Percentiles rank a stretch among this genome's conserved stretches.
Conservation (phyloP, 2,797 vertebrate species). For the Gymnothorax javanicus region DNA sequence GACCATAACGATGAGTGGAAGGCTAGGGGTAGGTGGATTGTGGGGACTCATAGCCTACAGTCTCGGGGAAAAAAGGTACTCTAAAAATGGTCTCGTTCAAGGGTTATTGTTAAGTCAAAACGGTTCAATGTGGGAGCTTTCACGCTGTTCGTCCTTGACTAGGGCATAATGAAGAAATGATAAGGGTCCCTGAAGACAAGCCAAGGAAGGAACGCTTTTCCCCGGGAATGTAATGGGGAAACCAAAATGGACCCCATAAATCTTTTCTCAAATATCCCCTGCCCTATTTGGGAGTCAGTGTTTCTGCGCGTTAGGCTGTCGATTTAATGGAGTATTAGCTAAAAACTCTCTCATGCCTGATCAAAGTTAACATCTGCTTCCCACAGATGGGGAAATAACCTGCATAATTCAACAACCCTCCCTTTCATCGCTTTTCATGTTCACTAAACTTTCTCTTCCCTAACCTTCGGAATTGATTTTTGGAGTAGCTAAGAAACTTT, state of each 20-base stretch:
- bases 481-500: neutral
- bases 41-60: neutral
- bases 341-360: neutral
- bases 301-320: neutral
- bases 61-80: too few species aligned
- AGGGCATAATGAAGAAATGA: too few species aligned
- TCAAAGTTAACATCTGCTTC: slow-evolving; percentile 10
- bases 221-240: neutral
- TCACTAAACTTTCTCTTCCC: neutral
- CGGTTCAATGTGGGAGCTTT: too few species aligned
- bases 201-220: too few species aligned
- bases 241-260: neutral
- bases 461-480: slow-evolving; percentile 3
- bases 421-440: neutral
- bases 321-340: neutral
- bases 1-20: neutral
- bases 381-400: neutral
- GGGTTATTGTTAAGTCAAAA: too few species aligned
- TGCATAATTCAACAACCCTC: slow-evolving; percentile 1
- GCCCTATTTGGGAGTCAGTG: neutral
- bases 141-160: too few species aligned
- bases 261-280: neutral
- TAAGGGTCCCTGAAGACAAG: too few species aligned
- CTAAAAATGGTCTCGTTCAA: too few species aligned
- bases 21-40: neutral